Conservation (phyloP, 2,113 vertebrate species). For the Cebus imitator region DNA sequence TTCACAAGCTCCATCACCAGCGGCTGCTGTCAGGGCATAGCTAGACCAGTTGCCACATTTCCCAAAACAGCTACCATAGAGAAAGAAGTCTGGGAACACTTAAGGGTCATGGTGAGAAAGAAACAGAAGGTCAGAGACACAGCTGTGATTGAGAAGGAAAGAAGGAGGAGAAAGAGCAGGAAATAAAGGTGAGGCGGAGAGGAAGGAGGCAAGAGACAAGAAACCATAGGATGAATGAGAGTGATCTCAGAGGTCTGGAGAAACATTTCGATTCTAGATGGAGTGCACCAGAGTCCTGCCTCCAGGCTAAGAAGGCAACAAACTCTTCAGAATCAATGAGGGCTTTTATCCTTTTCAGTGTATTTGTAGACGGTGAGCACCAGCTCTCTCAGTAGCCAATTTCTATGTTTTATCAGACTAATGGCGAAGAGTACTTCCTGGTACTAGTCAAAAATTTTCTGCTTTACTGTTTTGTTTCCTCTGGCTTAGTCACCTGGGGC, state of each 20-base stretch:
- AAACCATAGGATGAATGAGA: not conserved
- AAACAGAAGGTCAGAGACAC: not conserved
- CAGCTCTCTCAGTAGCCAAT: not conserved
- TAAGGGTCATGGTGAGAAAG: not conserved
- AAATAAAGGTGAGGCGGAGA: not conserved
- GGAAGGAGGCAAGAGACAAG: not conserved
- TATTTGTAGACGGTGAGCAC: not conserved
- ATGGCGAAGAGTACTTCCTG: not conserved
- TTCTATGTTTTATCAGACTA: not conserved
- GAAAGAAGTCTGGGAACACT: not conserved
- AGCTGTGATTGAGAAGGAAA: not conserved
- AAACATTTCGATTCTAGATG: not conserved
- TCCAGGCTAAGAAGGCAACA: not conserved
- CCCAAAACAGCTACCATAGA: not conserved
- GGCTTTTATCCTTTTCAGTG: not conserved
- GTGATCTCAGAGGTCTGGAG: not conserved
- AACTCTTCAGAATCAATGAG: not conserved
- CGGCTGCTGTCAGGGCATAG: not conserved
- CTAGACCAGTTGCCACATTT: not conserved
- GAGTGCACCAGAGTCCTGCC: not conserved
- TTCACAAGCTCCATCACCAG: not conserved
- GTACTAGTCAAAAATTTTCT: not conserved
- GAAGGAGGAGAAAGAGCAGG: not conserved
- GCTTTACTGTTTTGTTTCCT: not conserved
- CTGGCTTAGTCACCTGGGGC: not conserved